phyloP scores from a whole-genome alignment of 2,888 invertebrate species.

The Eristalis arbustorum region DNA sequence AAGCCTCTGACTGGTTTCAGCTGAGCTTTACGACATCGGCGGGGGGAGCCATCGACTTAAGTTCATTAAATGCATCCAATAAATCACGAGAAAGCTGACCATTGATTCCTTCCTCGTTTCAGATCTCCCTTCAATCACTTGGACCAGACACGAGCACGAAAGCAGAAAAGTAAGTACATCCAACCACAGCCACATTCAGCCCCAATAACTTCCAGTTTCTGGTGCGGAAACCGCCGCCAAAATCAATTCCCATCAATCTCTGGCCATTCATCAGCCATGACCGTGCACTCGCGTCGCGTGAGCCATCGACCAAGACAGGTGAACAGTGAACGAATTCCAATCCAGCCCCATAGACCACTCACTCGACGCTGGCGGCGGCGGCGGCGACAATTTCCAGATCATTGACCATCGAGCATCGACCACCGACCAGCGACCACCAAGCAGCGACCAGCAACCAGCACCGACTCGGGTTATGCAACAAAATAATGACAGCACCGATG shows the following conservation, averaged over 20 bases:
- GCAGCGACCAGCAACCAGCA: neutral
- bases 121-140: slow-evolving; percentile 24
- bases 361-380: slow-evolving; percentile 43
- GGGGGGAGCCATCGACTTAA: neutral
- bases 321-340: slow-evolving; percentile 48
- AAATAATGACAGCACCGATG: slow-evolving; percentile 42
- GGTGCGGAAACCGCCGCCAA: slow-evolving; percentile 42
- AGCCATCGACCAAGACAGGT: slow-evolving; percentile 47
- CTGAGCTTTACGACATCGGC: neutral
- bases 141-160: neutral
- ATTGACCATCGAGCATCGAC: slow-evolving; percentile 23
- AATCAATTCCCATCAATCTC: slow-evolving; percentile 40
- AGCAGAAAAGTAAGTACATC: slow-evolving; percentile 47
- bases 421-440: neutral
- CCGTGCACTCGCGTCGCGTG: neutral
- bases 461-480: slow-evolving; percentile 48
- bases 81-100: neutral
- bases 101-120: neutral
- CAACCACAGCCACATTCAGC: neutral
- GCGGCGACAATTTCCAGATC: slow-evolving; percentile 65
- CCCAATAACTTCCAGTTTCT: slow-evolving; percentile 31
- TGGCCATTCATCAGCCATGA: slow-evolving; percentile 26
- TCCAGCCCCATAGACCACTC: slow-evolving; percentile 44
- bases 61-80: neutral
- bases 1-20: neutral